Evolutionary conservation across 2,888 invertebrate species (phyloP).

Genomic region (Emmelina monodactyla): DNA sequence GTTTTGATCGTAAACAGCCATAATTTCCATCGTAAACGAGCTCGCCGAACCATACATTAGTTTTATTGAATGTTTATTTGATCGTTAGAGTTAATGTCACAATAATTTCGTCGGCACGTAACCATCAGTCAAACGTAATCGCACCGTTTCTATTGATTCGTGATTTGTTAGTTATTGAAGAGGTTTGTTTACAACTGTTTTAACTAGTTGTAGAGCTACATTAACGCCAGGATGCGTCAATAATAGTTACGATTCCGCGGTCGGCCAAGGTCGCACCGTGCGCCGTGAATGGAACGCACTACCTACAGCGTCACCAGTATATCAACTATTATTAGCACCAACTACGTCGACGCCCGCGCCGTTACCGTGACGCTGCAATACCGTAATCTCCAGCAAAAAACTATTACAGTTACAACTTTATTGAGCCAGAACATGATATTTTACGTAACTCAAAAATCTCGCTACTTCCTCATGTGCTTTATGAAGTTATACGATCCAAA

Average conservation of each 20-base stretch:
- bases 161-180: no score
- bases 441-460: neutral
- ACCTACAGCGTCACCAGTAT: slow-evolving; percentile 29
- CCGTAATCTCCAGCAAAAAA: neutral
- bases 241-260: slow-evolving; percentile 33
- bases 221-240: slow-evolving; percentile 29
- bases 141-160: no score
- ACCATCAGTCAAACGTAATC: no score
- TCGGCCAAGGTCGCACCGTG: slow-evolving; percentile 42
- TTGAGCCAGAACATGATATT: neutral
- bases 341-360: slow-evolving; percentile 21
- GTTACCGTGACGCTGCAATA: neutral
- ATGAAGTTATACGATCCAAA: neutral
- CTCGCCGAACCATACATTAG: no score
- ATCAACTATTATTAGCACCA: slow-evolving; percentile 43
- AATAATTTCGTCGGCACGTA: no score
- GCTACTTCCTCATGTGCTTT: neutral
- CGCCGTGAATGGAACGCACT: slow-evolving; percentile 53
- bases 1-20: no score
- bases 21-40: no score
- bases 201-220: neutral
- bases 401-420: no score
- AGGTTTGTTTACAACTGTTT: neutral
- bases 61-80: no score
- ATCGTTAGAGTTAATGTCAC: no score